Evolutionary conservation across 2,888 invertebrate species (phyloP).

Genomic region (Lithosia quadra): DNA sequence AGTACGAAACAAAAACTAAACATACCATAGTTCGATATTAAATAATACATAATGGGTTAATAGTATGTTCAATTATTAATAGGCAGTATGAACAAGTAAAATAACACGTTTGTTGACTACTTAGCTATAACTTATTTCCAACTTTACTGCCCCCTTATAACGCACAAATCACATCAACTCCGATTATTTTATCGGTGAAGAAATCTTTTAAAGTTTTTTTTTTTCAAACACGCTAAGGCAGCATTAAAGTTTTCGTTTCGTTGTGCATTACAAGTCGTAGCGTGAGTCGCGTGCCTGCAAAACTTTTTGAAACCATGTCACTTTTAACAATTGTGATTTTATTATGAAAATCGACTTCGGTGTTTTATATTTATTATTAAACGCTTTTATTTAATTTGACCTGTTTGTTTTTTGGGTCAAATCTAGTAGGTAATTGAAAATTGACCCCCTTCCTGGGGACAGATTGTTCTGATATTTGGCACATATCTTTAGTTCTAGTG

Average conservation of each 20-base stretch:
- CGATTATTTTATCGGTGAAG: conserved; percentile 57
- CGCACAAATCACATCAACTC: conserved; percentile 59
- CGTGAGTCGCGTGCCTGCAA: conserved; percentile 60
- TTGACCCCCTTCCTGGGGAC: too few relatives aligned
- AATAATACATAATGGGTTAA: neutral
- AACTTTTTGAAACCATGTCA: conserved; percentile 35
- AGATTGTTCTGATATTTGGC: too few relatives aligned
- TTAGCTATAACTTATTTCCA: conserved; percentile 38
- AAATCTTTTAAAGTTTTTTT: conserved; percentile 66
- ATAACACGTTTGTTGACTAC: conserved; percentile 28
- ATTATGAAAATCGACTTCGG: conserved; percentile 22
- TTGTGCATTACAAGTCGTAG: conserved; percentile 57
- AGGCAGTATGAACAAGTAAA: neutral
- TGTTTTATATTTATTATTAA: conserved; percentile 28
- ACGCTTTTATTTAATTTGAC: too few relatives aligned
- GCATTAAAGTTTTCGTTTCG: conserved; percentile 69
- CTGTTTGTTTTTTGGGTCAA: too few relatives aligned
- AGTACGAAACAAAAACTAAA: neutral
- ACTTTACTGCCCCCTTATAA: conserved; percentile 26
- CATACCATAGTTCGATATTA: too few relatives aligned
- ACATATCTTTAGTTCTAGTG: too few relatives aligned
- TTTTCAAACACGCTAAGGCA: conserved; percentile 68
- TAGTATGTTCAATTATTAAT: neutral
- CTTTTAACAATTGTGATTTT: conserved; percentile 33
- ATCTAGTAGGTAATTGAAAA: too few relatives aligned